These are phyloP conservation scores for Gambusia holbrooki DNA, from an alignment of 2,113 vertebrate genomes.

Conservation along the genomic window DNA sequence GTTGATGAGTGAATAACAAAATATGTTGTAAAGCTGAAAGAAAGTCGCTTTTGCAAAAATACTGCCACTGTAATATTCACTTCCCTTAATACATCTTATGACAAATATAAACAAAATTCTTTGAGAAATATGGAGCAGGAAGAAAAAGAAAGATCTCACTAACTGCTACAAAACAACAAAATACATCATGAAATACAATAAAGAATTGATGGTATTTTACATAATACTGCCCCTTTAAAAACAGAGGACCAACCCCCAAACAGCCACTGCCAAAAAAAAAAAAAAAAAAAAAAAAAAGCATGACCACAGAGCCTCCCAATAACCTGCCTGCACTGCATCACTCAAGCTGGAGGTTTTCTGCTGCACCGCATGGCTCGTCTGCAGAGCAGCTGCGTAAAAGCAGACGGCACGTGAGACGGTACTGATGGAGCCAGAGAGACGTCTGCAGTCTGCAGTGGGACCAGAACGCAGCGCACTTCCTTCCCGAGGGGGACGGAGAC, in stretches of 20 bases:
- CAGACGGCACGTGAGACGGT: constrained; percentile 35
- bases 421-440: constrained; percentile 57
- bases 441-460: constrained; percentile 46
- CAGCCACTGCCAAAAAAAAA: not conserved
- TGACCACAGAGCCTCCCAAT: constrained; percentile 10
- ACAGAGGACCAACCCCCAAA: constrained; percentile 5
- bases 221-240: not conserved
- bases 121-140: not conserved
- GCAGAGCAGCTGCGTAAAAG: constrained; percentile 12
- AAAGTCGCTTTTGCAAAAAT: too few relatives aligned
- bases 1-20: too few relatives aligned
- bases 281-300: not conserved
- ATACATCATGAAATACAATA: not conserved
- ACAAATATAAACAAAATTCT: not conserved
- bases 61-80: too few relatives aligned
- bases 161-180: too few relatives aligned
- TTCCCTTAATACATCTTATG: too few relatives aligned
- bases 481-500: constrained; percentile 53
- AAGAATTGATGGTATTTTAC: not conserved
- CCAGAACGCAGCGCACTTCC: constrained; percentile 68
- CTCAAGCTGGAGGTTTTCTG: constrained; percentile 58
- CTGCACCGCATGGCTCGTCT: constrained; percentile 33
- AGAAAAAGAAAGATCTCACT: not conserved
- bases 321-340: constrained; percentile 2
- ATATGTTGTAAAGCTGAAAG: too few relatives aligned